Evolutionary conservation across 30 jellyfish, hydroid and myxozoan genomes (phyloP), one percentile per base, ranked within the genome.

Genomic region (Cassiopea andromeda): DNA sequence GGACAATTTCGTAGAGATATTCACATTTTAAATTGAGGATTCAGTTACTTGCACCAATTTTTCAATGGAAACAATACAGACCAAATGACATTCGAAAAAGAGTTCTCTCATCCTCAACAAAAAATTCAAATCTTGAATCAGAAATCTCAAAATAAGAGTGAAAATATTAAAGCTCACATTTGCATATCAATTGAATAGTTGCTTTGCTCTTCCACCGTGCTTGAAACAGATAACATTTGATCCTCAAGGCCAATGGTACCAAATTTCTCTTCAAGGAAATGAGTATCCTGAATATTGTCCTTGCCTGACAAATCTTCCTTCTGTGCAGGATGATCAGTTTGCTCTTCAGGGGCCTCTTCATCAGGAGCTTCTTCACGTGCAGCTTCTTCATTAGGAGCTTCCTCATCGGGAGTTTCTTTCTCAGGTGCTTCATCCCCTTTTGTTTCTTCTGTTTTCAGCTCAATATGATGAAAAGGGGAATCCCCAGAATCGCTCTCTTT

Each of bases 381-480:
- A 7, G 9, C 54, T 16, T 27, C 81, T 7, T 60, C 88, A n/a
- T n/a, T n/a, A n/a, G n/a, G n/a, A n/a, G n/a, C n/a, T n/a, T 6
- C 59, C 27, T 44, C 69, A 44, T 57, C 61, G 44, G 1, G 44
- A 60, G 13, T 60, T 49, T 47, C 69, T 81, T 43, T 5, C 61
- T 43, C 66, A 27, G 79, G 68, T 27, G 75, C 83, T 50, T 57
- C 68, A 57, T 57, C 68, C 72, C 88, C n/a, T 60, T 67, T 66
- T 5, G 27, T 45, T 18, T 44, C 83, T 5, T 66, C 89, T 43
- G 80, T 16, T 75, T 87, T 69, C 44, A 87, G 75, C 44, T 87
- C 90, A 69, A 87, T 78, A 71, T 87, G 94, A 50, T 87, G 94
- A 46, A 87, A 87, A 17, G 94, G 94, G 2, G 94, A 87, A 69